Conservation (phyloP, 2,797 vertebrate genomes). For the Benthosema pterotum region DNA sequence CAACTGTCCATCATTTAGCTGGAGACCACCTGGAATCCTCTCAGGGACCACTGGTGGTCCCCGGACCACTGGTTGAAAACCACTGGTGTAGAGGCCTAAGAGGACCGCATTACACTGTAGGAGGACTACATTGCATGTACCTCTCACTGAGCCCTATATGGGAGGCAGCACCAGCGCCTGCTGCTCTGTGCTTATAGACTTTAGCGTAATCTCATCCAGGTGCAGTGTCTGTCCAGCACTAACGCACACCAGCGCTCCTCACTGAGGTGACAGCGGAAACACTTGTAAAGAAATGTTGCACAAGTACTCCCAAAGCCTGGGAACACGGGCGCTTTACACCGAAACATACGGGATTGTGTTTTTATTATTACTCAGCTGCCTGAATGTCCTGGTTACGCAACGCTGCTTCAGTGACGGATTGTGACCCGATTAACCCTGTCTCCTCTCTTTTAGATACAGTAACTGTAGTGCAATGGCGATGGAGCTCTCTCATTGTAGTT, state of each 20-base stretch:
- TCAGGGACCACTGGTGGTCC: no score
- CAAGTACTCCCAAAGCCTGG: slow-evolving; percentile 3
- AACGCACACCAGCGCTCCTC: slow-evolving; percentile 8
- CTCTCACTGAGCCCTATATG: not conserved
- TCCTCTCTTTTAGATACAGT: not conserved
- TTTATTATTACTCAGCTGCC: not conserved
- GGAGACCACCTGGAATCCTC: no score
- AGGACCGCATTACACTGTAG: no score
- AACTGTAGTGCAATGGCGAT: not conserved
- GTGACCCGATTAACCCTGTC: no score
- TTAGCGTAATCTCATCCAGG: slow-evolving; percentile 54
- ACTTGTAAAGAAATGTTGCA: not conserved
- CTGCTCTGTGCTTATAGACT: slow-evolving; percentile 30
- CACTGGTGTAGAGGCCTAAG: no score
- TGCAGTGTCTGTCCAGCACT: slow-evolving; percentile 22
- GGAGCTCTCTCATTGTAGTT: slow-evolving; percentile 16
- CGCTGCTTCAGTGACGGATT: not conserved
- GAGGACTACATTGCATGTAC: not conserved
- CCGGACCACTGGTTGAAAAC: not conserved
- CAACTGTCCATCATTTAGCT: no score
- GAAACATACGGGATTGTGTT: slow-evolving; percentile 2
- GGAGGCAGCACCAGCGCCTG: slow-evolving; percentile 21
- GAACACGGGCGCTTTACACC: not conserved
- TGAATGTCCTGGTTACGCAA: not conserved
- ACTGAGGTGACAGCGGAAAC: slow-evolving; percentile 18